phyloP scores from a whole-genome alignment of 2,797 vertebrate species.

The Rhyacichthys aspro region DNA sequence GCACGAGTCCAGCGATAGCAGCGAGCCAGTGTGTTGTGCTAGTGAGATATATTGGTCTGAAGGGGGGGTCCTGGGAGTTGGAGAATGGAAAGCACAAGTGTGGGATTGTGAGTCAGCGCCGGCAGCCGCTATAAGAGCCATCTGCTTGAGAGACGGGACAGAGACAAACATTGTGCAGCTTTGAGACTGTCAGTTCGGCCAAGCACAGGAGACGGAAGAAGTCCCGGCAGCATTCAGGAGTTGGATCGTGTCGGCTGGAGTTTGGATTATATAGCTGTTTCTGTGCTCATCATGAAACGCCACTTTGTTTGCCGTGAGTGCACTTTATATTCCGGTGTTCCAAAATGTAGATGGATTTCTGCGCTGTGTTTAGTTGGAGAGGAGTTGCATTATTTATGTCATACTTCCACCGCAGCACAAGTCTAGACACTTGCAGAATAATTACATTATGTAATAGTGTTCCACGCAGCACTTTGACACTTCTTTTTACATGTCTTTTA shows the following conservation, averaged over 20 bases:
- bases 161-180: constrained; percentile 52
- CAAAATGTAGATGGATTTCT: constrained; percentile 3
- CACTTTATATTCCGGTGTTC: constrained; percentile 4
- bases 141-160: constrained; percentile 53
- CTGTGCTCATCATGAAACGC: not conserved
- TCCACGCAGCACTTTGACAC: not conserved
- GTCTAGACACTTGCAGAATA: constrained; percentile 19
- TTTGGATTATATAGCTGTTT: constrained; percentile 6
- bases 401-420: constrained; percentile 12
- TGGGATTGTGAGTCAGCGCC: constrained; percentile 61
- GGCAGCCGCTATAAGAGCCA: constrained; percentile 56
- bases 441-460: constrained; percentile 30
- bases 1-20: not conserved
- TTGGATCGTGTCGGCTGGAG: not conserved
- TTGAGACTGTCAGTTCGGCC: constrained; percentile 50
- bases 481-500: too few species aligned
- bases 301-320: constrained; percentile 1
- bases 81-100: constrained; percentile 44
- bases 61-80: constrained; percentile 30
- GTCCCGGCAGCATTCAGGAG: constrained; percentile 42
- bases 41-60: constrained; percentile 35
- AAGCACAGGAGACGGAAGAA: constrained; percentile 42
- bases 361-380: not conserved
- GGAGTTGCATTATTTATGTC: constrained; percentile 35
- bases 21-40: constrained; percentile 4